Percentiles rank a stretch among this genome's conserved stretches.
Conservation (phyloP, 2,888 invertebrate species). For the Ochlodes sylvanus region DNA sequence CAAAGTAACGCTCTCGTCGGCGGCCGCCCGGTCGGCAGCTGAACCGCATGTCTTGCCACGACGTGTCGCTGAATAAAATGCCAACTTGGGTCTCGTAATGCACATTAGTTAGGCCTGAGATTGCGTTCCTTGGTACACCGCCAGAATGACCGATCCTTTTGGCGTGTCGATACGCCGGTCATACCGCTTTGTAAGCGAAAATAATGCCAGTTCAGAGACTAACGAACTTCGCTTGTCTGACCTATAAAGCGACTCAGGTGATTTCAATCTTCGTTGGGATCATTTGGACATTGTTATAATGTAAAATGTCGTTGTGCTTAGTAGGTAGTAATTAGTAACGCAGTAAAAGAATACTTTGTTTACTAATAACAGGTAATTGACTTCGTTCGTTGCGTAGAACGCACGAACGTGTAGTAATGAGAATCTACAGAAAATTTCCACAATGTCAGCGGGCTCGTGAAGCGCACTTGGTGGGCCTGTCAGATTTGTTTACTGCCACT, state of each 20-base stretch:
- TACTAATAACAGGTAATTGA: background rate
- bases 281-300: too few species aligned
- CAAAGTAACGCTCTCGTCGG: slow-evolving; percentile 30
- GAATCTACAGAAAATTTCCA: background rate
- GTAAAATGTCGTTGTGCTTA: too few species aligned
- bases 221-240: slow-evolving; percentile 82
- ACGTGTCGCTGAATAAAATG: slow-evolving; percentile 65
- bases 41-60: slow-evolving; percentile 47
- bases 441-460: background rate
- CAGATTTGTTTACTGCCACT: slow-evolving; percentile 1
- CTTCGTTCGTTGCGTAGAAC: too few species aligned
- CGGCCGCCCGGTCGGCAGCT: slow-evolving; percentile 18
- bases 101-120: slow-evolving; percentile 75
- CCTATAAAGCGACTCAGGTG: slow-evolving; percentile 64
- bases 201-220: slow-evolving; percentile 83
- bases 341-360: background rate
- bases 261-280: slow-evolving; percentile 15
- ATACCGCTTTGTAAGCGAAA: slow-evolving; percentile 74
- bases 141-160: slow-evolving; percentile 83
- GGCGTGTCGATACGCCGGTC: slow-evolving; percentile 79
- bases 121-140: slow-evolving; percentile 83
- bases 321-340: too few species aligned
- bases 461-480: background rate
- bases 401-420: background rate
- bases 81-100: slow-evolving; percentile 81